phyloP scores from a whole-genome alignment of 2,797 vertebrate species.

The Nyctibius grandis region DNA sequence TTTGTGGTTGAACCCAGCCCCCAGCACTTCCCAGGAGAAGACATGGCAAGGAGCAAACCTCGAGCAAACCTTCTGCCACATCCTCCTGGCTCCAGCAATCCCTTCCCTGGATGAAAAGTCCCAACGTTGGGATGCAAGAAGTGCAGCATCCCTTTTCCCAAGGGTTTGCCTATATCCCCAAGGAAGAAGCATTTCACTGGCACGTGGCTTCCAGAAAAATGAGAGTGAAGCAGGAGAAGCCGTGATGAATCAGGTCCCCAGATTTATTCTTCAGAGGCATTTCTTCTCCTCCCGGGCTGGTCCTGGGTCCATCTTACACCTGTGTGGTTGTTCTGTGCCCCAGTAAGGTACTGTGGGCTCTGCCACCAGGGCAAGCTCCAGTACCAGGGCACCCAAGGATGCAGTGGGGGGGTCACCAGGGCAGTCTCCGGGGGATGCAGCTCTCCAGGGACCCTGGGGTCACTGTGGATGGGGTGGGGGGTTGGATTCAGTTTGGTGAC shows the following conservation, averaged over 20 bases:
- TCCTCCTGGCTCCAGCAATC: background rate
- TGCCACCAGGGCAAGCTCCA: background rate
- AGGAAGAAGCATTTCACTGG: background rate
- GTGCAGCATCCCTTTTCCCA: background rate
- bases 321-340: accelerated
- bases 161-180: background rate
- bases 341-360: background rate
- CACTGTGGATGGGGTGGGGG: accelerated
- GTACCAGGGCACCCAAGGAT: background rate
- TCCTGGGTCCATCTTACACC: background rate
- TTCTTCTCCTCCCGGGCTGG: background rate
- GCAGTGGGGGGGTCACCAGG: background rate
- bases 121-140: accelerated
- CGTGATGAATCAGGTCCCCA: background rate
- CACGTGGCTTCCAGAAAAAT: background rate
- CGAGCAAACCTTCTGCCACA: background rate
- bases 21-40: background rate
- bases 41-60: background rate
- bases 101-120: background rate
- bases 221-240: background rate
- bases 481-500: background rate
- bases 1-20: background rate
- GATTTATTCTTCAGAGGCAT: background rate
- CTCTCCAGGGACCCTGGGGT: no score
- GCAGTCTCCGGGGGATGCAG: accelerated